Base-by-base conservation (phyloP, 2,888 invertebrate genomes). In the Blastobasis adustella region DNA sequence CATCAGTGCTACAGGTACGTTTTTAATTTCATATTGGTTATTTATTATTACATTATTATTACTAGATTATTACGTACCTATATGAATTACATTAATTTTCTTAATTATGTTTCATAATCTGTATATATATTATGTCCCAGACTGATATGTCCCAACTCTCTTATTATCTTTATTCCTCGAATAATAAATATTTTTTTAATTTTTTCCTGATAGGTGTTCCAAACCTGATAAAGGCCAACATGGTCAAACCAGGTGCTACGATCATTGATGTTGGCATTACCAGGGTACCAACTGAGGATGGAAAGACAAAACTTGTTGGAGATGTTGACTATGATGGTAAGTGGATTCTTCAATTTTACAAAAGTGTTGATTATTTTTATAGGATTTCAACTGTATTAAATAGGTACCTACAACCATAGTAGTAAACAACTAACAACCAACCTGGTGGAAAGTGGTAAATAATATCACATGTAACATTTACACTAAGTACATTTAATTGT, bases 181-280 rank as follows among this genome's bases (percentile, higher is more conserved):
- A 23, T 2, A 23, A 23, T 23, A 23, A 23, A 23, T 23, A 23
- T 23, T 23, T 1, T 2, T 2, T 23, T 23, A n/a, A n/a, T 23
- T 23, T 23, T 23, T 23, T 23, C 3, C 23, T 23, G 23, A 23
- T 23, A 84, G 95, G 96, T 54, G 90, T 95, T 10, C 93, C 94
- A 5, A 91, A 92, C 47, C 77, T 96, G 6, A 93, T 96, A 46
- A 93, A 90, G 59, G 92, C 93, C 1, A 92, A 96, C 56, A 96
- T 97, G 95, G 91, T 98, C 5, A 97, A 97, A 71, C 93, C 94
- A 1, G 97, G 97, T 0, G 96, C 95, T 1, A 94, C 94, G 50
- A 89, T 98, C 10, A 96, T 98, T 58, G 97, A 98, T 77, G 95
- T 98, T 45, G 97, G 97, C 8, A 94, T 96, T 51, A 94, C 93